Base-by-base conservation (phyloP, 2,113 vertebrate species). In the Oreamnos americanus region DNA sequence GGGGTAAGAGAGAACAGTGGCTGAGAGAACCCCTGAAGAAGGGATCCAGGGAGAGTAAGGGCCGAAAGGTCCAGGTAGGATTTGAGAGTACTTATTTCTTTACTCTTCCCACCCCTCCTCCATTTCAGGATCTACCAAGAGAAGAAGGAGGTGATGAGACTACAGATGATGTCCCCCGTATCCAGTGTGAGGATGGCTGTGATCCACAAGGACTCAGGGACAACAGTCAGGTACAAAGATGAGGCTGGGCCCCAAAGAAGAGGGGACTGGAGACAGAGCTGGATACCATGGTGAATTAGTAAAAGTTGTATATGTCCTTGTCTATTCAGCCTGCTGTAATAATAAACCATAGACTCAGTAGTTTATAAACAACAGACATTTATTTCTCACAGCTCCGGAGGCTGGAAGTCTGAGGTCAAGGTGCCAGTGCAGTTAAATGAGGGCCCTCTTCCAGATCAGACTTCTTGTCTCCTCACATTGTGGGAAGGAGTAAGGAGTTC, bases 181-280 rank as follows among this genome's bases (percentile, higher is more conserved):
- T 99, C 97, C 98, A 96, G 81, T 99, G 99, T 84, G 98, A 67
- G 0, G 98, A 99, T 1, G 94, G 98, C 91, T 99, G 99, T 0
- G 98, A 99, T 88, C 98, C 98, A 14, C 87, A 98, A 55, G 94
- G 97, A 10, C 97, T 99, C 87, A 96, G 91, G 36, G 98, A 97
- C 62, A 98, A 98, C 53, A 98, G 98, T 91, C 98, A 98, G 98
- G 98, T 99, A 98, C 23, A 55, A 55, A 90, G 71, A 82, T 19
- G 43, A 81, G 15, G 26, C 53, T 0, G 2, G 71, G 36, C 30
- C 11, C 43, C 26, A 2, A n/a, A 60, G 30, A 47, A 19, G 26
- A 87, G 78, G 92, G 51, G n/a, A 15, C 23, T 43, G 25, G 85
- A 62, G n/a, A 89, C 58, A 62, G 49, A 26, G 17, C 49, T 87